A percentile compares a stretch with the other conserved stretches of the same genome.
Conservation (phyloP, 2,797 vertebrate species). For the Arrhamphus sclerolepis region DNA sequence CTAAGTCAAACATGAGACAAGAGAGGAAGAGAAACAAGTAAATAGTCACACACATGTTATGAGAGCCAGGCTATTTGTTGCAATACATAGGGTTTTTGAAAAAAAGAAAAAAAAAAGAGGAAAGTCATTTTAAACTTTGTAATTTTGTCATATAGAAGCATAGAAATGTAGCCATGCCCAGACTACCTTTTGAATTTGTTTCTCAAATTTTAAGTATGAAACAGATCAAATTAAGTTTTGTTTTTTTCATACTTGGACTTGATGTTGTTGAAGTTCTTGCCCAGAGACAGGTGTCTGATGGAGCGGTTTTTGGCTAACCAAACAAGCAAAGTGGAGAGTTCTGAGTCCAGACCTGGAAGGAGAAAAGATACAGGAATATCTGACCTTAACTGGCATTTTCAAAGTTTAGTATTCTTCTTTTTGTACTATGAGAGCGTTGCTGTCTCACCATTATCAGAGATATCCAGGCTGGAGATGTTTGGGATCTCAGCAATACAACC, state of each 20-base stretch:
- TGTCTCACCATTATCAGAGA: conserved; percentile 94
- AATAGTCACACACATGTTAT: no score
- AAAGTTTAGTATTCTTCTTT: neutral
- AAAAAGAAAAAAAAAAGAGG: no score
- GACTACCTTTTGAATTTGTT: no score
- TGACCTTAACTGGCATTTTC: neutral
- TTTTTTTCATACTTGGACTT: conserved; percentile 88
- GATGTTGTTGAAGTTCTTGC: conserved; percentile 99
- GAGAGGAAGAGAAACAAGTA: neutral
- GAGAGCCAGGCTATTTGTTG: no score
- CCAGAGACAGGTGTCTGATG: conserved; percentile 92
- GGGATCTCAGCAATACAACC: conserved; percentile 97
- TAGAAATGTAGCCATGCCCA: neutral
- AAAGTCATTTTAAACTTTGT: no score
- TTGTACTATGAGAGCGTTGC: neutral
- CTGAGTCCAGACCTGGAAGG: conserved; percentile 90
- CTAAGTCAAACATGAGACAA: conserved; percentile 65
- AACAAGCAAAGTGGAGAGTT: conserved; percentile 92
- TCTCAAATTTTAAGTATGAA: neutral
- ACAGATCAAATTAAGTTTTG: neutral
- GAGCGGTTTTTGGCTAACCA: conserved; percentile 98
- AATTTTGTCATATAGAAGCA: no score
- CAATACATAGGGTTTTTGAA: no score
- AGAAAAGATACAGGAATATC: neutral
- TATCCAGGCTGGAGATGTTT: conserved; percentile 95